Conservation (phyloP, 2,888 invertebrate species). For the Torymus tubicola region DNA sequence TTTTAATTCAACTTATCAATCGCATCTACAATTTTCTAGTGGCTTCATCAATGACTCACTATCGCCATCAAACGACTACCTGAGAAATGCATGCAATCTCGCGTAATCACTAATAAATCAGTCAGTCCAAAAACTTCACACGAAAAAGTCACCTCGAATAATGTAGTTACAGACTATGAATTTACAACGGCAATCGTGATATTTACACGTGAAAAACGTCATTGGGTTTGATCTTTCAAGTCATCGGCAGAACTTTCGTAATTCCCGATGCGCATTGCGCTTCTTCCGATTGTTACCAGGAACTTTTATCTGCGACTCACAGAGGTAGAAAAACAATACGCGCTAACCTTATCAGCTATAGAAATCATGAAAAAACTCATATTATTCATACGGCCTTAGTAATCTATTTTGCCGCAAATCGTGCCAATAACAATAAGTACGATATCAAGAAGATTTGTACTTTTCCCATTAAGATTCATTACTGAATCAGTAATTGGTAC, state of each 20-base stretch:
- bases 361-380: constrained; percentile 11
- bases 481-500: too few species aligned
- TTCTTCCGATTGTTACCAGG: not conserved
- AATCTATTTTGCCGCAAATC: too few species aligned
- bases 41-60: too few species aligned
- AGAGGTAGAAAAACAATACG: constrained; percentile 4
- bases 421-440: too few species aligned
- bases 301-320: not conserved
- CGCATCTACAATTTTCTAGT: too few species aligned
- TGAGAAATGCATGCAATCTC: too few species aligned
- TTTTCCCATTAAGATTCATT: too few species aligned
- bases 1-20: too few species aligned
- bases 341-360: constrained; percentile 23
- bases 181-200: not conserved
- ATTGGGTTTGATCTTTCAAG: not conserved
- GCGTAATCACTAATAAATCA: not conserved
- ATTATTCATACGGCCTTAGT: constrained; percentile 14
- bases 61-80: too few species aligned
- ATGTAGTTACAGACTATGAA: not conserved
- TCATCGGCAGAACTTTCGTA: constrained; percentile 3
- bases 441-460: too few species aligned
- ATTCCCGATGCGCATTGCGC: not conserved
- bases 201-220: constrained; percentile 1
- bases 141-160: not conserved
- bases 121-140: not conserved